Evolutionary conservation across 1,140 invertebrate genomes (phyloP).

Genomic region (Drosophila ananassae): DNA sequence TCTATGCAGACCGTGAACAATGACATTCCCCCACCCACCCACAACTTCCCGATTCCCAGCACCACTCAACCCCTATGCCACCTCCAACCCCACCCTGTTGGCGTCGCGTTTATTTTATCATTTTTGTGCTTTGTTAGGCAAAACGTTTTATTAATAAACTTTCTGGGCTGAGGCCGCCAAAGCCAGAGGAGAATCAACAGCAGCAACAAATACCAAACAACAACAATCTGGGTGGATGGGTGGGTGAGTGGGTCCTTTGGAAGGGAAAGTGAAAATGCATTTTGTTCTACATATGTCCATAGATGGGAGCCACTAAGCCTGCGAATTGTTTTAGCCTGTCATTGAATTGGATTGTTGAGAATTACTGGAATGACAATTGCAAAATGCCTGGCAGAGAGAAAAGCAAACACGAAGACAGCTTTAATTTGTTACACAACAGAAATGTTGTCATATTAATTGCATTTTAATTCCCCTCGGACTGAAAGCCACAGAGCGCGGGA

Average conservation of each 20-base stretch:
- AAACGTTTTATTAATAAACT: slow-evolving; percentile 62
- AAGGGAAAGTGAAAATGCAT: slow-evolving; percentile 34
- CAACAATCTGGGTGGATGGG: neutral
- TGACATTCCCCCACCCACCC: slow-evolving; percentile 19
- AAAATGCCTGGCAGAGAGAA: slow-evolving; percentile 7
- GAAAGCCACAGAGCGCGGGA: neutral
- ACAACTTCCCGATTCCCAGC: neutral
- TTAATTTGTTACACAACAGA: slow-evolving; percentile 34
- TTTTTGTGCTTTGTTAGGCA: slow-evolving; percentile 54
- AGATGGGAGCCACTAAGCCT: slow-evolving; percentile 24
- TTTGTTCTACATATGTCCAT: slow-evolving; percentile 1
- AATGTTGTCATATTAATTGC: slow-evolving; percentile 59
- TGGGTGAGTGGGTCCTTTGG: slow-evolving; percentile 15
- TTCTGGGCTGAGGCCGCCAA: slow-evolving; percentile 35
- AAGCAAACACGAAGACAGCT: slow-evolving; percentile 23
- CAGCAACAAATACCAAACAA: slow-evolving; percentile 49
- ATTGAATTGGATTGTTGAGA: slow-evolving; percentile 15
- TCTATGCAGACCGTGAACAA: slow-evolving; percentile 35
- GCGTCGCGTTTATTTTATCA: slow-evolving; percentile 73
- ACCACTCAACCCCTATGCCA: neutral
- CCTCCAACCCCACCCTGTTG: slow-evolving; percentile 13
- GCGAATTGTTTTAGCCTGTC: slow-evolving; percentile 6
- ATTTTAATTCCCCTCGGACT: slow-evolving; percentile 54
- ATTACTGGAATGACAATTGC: slow-evolving; percentile 60
- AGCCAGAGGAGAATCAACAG: slow-evolving; percentile 35